These are phyloP conservation scores for Pristionchus exspectatus DNA, from an alignment of 2,888 invertebrate genomes.

Conservation along the genomic window DNA sequence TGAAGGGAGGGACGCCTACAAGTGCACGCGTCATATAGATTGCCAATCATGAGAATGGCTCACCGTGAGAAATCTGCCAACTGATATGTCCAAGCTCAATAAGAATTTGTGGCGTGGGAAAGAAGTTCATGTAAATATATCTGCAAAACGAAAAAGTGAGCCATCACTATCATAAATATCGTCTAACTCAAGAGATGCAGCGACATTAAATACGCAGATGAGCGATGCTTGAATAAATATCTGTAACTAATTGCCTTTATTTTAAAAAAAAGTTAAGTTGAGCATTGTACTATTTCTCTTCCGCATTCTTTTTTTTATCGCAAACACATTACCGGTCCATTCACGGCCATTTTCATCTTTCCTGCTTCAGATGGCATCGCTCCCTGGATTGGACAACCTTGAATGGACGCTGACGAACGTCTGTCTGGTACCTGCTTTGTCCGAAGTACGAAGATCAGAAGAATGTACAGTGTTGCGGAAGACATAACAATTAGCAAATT, in stretches of 20 bases:
- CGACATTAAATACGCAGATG: constrained; percentile 30
- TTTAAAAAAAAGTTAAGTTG: too few relatives aligned
- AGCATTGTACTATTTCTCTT: not conserved
- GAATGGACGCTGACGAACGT: too few relatives aligned
- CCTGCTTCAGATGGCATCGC: not conserved
- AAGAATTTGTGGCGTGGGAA: not conserved
- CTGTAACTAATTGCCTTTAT: too few relatives aligned
- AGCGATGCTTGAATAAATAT: constrained; percentile 29
- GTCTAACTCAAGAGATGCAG: not conserved
- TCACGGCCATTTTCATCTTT: not conserved
- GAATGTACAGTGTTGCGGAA: not conserved
- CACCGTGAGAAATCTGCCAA: too few relatives aligned
- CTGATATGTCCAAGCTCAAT: too few relatives aligned
- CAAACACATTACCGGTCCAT: not conserved
- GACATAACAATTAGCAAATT: not conserved
- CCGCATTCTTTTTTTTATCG: not conserved
- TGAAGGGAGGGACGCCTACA: too few relatives aligned
- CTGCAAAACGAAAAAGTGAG: too few relatives aligned
- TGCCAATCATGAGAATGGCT: too few relatives aligned
- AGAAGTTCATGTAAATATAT: not conserved
- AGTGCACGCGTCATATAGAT: too few relatives aligned
- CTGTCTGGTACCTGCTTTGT: not conserved
- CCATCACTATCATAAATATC: too few relatives aligned
- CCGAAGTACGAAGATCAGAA: not conserved
- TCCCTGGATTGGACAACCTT: not conserved